Evolutionary conservation across 64 coral and sea anemone species (phyloP), one percentile per base, ranked within the genome.

Genomic region (Hydrozoanthus tunicans): DNA sequence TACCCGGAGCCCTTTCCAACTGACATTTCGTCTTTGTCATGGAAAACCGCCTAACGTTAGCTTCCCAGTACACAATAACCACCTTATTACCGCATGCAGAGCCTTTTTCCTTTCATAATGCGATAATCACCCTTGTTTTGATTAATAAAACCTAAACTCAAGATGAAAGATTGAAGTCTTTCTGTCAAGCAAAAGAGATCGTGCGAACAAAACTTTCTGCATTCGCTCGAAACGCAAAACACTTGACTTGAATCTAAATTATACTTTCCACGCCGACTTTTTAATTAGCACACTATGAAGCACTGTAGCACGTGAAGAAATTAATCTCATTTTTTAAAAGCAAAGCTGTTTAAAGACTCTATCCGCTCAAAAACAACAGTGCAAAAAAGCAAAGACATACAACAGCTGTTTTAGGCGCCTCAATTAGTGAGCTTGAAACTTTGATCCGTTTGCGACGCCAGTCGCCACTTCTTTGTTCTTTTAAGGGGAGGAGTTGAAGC

Each of bases 381-480:
- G 55, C 65, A 54, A 88, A 70, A 43, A 86, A 88, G 25, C 24
- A 14, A 73, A 73, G 80, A 59, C 56, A 59, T 74, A 12, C 84
- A 88, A 60, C 84, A 88, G 68, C 84, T 75, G 84, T 25, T 88
- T 75, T 10, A 3, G 20, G 57, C 69, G 57, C 74, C 6, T 7
- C 84, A 88, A 88, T 88, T 88, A 88, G 69, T 61, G 43, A 70
- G 70, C 20, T 73, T 75, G 51, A 88, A 56, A 67, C 52, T 59
- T 58, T 88, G 73, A 74, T 88, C 80, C 80, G 80, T 82, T 82
- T 64, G 61, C 80, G 80, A 17, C 24, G 55, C 84, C 26, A 75
- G 84, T 59, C 84, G 84, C 84, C 13, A 43, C 6, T 56, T 88
- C 84, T 88, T 88, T 88, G 84, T 88, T 75, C 84, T 88, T 73